Base-by-base conservation (phyloP, 2,888 invertebrate species). In the Gymnosoma rotundatum region DNA sequence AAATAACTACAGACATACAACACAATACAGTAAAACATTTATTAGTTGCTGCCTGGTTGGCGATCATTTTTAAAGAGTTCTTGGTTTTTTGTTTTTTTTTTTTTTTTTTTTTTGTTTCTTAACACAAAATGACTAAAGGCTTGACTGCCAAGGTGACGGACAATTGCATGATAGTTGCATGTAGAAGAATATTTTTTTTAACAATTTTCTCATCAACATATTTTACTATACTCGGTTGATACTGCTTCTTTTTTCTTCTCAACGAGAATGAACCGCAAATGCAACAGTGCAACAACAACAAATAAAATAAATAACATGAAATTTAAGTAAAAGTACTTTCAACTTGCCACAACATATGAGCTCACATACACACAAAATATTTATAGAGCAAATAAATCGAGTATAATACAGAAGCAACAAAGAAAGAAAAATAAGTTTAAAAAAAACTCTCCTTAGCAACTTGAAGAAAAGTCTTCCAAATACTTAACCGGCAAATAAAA, bases 281-380 rank as follows among this genome's bases (percentile, higher is more conserved):
- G 58, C 66, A 72, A 61, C 69, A 75, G 7, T 6, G 32, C 32
- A 32, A 32, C 32, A 32, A 6, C 7, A 25, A 25, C 25, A n/a
- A n/a, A n/a, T 32, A 32, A 32, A 32, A 32, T n/a, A 67, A 50
- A 60, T 73, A 76, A 63, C 80, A 84, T 81, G 83, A 80, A 80
- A 78, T 80, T 48, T 61, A 80, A 84, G 83, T 80, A 84, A 84
- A 84, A 84, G 83, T 84, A 78, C 73, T 84, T 84, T 84, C 63
- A 81, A 80, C 83, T 84, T 84, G 78, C 73, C 80, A 64, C 78
- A 72, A 67, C 36, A 60, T 52, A 69, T 21, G n/a, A 3, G 5
- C 50, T 32, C 18, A 21, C 20, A 21, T 5, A 67, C 54, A 66
- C 20, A 58, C 21, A 36, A 64, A 36, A 54, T 25, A 50, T 20